A percentile compares a stretch with the other conserved stretches of the same genome.
Conservation (phyloP, 2,888 invertebrate species). For the Operophtera brumata region DNA sequence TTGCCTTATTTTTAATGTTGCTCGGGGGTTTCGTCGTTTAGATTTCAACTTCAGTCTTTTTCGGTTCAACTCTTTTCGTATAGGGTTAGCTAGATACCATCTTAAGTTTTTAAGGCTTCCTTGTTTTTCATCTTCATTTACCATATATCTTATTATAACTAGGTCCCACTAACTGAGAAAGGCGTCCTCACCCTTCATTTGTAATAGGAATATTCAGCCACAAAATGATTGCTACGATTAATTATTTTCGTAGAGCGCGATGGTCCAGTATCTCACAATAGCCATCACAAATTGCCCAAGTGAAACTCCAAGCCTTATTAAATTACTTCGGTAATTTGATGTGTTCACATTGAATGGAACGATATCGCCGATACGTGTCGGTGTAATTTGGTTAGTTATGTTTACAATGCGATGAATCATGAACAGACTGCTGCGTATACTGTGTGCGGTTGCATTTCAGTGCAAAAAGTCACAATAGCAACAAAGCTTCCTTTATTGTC, state of each 20-base stretch:
- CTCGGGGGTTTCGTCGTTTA: neutral
- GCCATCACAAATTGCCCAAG: slow-evolving; percentile 44
- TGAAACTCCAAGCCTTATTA: slow-evolving; percentile 46
- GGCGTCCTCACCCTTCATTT: too few species aligned
- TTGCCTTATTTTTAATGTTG: neutral
- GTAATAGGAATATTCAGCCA: too few species aligned
- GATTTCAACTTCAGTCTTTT: neutral
- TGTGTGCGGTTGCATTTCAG: slow-evolving; percentile 63
- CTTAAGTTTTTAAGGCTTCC: too few species aligned
- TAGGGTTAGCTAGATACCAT: too few species aligned
- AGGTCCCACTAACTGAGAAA: too few species aligned
- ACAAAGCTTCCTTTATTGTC: slow-evolving; percentile 47
- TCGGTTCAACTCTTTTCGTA: neutral
- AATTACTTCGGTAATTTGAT: slow-evolving; percentile 41
- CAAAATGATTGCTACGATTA: too few species aligned
- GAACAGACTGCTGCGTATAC: slow-evolving; percentile 29
- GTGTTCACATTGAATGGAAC: slow-evolving; percentile 58
- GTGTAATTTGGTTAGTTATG: slow-evolving; percentile 67
- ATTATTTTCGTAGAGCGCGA: neutral
- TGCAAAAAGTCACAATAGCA: slow-evolving; percentile 67
- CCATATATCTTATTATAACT: too few species aligned
- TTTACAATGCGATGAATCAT: slow-evolving; percentile 69
- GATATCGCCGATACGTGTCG: slow-evolving; percentile 55
- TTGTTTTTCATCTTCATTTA: too few species aligned
- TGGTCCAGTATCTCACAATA: slow-evolving; percentile 21